phyloP scores from a whole-genome alignment of 2,113 vertebrate genomes.

The Mastomys natalensis region DNA sequence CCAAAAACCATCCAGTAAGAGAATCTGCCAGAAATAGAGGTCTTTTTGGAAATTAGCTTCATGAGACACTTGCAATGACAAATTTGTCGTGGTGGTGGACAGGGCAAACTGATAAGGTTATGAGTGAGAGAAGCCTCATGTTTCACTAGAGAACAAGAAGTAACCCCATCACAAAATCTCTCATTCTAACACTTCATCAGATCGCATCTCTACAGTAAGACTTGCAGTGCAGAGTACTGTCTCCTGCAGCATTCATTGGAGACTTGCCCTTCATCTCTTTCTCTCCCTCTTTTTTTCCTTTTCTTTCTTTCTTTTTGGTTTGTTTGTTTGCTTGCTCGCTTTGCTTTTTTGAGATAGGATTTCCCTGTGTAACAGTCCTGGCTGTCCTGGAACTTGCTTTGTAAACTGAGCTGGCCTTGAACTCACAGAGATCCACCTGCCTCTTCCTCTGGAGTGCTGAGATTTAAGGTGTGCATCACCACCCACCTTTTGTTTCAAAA shows the following conservation, averaged over 20 bases:
- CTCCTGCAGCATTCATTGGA: background rate
- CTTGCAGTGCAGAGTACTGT: background rate
- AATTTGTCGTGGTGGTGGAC: background rate
- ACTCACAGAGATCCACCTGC: no score
- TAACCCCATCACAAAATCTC: background rate
- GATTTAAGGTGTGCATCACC: no score
- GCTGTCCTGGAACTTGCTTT: no score
- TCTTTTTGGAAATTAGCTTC: background rate
- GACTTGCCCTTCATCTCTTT: background rate
- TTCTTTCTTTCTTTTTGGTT: no score
- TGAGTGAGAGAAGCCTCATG: background rate
- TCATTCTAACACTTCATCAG: background rate
- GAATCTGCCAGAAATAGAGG: background rate
- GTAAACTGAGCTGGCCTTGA: no score
- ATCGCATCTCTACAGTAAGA: background rate
- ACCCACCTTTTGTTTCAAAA: no score
- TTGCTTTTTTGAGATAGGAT: no score
- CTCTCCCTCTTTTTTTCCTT: no score
- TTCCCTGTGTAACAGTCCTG: no score
- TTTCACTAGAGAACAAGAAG: background rate
- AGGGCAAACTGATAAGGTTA: background rate
- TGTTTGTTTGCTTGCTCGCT: no score
- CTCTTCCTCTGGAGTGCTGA: no score
- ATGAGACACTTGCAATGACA: background rate
- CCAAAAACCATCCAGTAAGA: background rate